Evolutionary conservation across 2,113 vertebrate genomes (phyloP).

Genomic region (Nicator chloris): DNA sequence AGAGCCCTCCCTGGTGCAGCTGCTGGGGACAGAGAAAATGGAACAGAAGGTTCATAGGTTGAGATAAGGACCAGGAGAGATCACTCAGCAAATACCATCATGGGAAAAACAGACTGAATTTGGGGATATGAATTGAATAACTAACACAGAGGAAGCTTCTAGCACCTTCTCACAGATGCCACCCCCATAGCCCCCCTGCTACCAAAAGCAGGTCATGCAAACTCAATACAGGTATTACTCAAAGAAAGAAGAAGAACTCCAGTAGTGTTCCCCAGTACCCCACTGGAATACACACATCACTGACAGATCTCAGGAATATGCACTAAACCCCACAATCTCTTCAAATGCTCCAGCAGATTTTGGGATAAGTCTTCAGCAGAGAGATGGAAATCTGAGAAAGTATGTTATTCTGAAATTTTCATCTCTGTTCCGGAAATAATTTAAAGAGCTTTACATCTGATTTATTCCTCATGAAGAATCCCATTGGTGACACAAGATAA

Average conservation of each 20-base stretch:
- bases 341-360: background rate
- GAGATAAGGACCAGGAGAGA: background rate
- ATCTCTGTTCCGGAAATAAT: background rate
- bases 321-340: background rate
- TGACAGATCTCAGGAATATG: background rate
- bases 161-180: background rate
- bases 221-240: background rate
- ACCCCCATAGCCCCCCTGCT: no score
- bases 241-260: background rate
- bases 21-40: background rate
- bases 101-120: background rate
- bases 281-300: background rate
- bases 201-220: background rate
- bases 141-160: background rate
- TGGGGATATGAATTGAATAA: background rate
- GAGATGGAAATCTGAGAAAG: background rate
- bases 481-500: background rate
- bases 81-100: background rate
- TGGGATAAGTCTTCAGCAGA: background rate
- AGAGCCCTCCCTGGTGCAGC: background rate
- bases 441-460: background rate
- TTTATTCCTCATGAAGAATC: background rate
- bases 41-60: background rate
- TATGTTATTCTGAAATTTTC: background rate
- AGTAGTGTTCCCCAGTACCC: fast-evolving